A percentile compares a stretch with the other conserved stretches of the same genome.
These are phyloP conservation scores for Diploptera punctata DNA, from an alignment of 2,888 invertebrate genomes.

Conservation along the genomic window DNA sequence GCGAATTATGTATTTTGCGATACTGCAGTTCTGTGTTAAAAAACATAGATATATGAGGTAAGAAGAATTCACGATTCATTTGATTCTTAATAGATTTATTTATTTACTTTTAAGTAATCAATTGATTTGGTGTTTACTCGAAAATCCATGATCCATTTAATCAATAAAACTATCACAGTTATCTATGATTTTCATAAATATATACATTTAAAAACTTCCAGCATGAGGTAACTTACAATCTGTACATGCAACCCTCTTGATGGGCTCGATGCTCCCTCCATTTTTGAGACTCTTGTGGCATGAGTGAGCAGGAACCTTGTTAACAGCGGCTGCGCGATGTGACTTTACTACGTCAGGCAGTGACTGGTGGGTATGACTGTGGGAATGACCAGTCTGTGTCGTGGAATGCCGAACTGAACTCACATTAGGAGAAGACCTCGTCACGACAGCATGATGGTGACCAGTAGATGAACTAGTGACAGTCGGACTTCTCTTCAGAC, in stretches of 20 bases:
- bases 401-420: constrained; percentile 42
- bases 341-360: constrained; percentile 45
- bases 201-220: too few relatives aligned
- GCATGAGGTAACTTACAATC: constrained; percentile 45
- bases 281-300: constrained; percentile 42
- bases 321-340: constrained; percentile 18
- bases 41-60: too few relatives aligned
- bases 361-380: constrained; percentile 32
- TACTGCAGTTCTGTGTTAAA: too few relatives aligned
- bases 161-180: too few relatives aligned
- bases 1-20: too few relatives aligned
- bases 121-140: too few relatives aligned
- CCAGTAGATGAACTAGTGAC: not conserved
- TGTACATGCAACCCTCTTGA: constrained; percentile 44
- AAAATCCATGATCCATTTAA: too few relatives aligned
- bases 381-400: constrained; percentile 39
- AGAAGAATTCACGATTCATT: too few relatives aligned
- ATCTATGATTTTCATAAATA: too few relatives aligned
- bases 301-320: constrained; percentile 36
- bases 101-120: too few relatives aligned
- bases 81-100: too few relatives aligned
- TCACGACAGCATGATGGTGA: constrained; percentile 49
- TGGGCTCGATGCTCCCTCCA: constrained; percentile 40
- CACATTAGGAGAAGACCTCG: not conserved
- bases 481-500: constrained; percentile 4